phyloP scores from a whole-genome alignment of 2,888 invertebrate genomes.

The Gymnoscelis rufifasciata region DNA sequence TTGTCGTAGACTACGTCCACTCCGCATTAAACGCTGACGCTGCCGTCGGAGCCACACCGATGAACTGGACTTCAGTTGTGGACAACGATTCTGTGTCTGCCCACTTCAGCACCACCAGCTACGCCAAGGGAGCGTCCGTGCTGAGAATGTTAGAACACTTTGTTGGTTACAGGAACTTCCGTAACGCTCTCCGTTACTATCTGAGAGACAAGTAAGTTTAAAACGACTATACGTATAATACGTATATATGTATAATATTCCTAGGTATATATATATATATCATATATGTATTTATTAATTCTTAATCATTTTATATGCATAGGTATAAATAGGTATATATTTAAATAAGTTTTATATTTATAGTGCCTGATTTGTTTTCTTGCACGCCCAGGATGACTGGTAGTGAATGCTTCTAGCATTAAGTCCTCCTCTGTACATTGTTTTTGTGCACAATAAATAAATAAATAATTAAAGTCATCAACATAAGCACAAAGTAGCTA shows the following conservation, averaged over 20 bases:
- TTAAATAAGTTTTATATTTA: no score
- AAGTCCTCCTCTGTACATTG: no score
- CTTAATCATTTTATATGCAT: no score
- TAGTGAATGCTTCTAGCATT: no score
- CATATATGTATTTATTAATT: no score
- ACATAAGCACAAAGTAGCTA: no score
- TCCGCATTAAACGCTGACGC: slow-evolving; percentile 80
- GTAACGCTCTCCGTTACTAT: slow-evolving; percentile 77
- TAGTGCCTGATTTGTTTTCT: no score
- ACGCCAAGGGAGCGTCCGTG: slow-evolving; percentile 82
- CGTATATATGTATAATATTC: neutral
- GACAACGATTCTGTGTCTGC: slow-evolving; percentile 70
- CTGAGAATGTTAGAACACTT: slow-evolving; percentile 83
- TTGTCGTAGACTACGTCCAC: slow-evolving; percentile 84
- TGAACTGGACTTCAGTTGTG: slow-evolving; percentile 77
- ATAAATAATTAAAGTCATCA: no score
- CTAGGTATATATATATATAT: no score
- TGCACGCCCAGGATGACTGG: no score
- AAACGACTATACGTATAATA: no score
- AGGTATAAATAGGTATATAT: no score
- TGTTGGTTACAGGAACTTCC: slow-evolving; percentile 77
- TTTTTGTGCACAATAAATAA: neutral
- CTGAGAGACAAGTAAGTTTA: slow-evolving; percentile 73
- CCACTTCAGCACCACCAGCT: slow-evolving; percentile 84
- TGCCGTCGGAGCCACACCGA: slow-evolving; percentile 52